phyloP scores from a whole-genome alignment of 2,888 invertebrate species.

The Meandrusa payeni region DNA sequence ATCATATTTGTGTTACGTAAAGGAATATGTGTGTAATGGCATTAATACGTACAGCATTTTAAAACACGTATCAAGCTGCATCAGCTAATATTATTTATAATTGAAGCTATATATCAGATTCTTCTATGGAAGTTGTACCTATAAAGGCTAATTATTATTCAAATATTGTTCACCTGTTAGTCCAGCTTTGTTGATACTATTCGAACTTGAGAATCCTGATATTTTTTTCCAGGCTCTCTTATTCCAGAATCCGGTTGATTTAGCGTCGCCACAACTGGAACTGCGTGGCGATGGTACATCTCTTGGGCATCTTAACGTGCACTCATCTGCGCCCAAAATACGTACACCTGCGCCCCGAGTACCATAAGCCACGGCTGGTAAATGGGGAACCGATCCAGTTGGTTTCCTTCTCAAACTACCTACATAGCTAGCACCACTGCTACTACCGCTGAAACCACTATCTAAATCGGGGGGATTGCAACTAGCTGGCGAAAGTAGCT shows the following conservation, averaged over 20 bases:
- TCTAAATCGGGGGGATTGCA: slow-evolving; percentile 86
- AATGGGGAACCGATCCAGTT: slow-evolving; percentile 72
- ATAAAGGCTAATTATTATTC: slow-evolving; percentile 1
- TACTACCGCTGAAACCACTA: slow-evolving; percentile 91
- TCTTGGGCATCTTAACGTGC: slow-evolving; percentile 60
- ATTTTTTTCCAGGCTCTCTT: slow-evolving; percentile 90
- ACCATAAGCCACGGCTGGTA: slow-evolving; percentile 77
- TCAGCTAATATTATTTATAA: too few species aligned
- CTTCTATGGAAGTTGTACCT: too few species aligned
- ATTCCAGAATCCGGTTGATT: slow-evolving; percentile 84
- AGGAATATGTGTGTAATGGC: slow-evolving; percentile 9
- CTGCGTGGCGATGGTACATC: slow-evolving; percentile 67
- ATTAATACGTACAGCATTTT: slow-evolving; percentile 11
- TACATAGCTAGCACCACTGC: slow-evolving; percentile 90
- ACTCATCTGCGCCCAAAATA: slow-evolving; percentile 69
- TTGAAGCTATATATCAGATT: too few species aligned
- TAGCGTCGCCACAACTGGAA: slow-evolving; percentile 73
- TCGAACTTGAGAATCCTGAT: slow-evolving; percentile 86
- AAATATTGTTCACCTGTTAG: slow-evolving; percentile 80
- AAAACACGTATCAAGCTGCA: not conserved
- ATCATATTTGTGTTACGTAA: slow-evolving; percentile 49
- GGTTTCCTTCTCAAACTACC: slow-evolving; percentile 84
- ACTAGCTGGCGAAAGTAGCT: slow-evolving; percentile 85
- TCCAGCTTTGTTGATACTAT: slow-evolving; percentile 85
- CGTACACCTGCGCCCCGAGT: slow-evolving; percentile 73